Evolutionary conservation across 2,113 vertebrate genomes (phyloP), one percentile per base, ranked within the genome.

Genomic region (Entomyzon cyanotis): DNA sequence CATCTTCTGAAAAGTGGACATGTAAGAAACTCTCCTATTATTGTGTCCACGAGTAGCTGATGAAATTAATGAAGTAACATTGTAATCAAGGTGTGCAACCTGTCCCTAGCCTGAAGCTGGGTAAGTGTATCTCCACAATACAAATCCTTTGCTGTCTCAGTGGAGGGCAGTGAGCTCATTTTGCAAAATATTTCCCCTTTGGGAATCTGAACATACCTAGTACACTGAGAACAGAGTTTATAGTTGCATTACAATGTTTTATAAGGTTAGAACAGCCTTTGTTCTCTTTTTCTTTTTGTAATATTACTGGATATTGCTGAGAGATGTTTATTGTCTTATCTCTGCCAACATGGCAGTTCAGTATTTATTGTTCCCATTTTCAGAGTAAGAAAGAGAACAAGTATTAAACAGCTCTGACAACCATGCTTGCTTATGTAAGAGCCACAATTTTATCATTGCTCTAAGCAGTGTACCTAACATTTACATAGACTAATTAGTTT

Each of bases 1-100:
- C 1, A 58, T 24, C 59, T 44, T 74, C 49, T 79, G 20, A 49
- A 5, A 39, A 17, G 4, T 9, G 15, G 5, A 31, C 0, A 0
- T 31, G 41, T 49, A 44, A 71, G 44, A 81, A 81, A 59, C 3
- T 74, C 28, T 49, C 2, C 3, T 74, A 22, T 64, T 82, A 46
- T 18, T 75, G 47, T 71, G 15, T 16, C 11, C 14, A 49, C 9
- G 25, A 8, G 11, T 35, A 31, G 13, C 15, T 64, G 24, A 35
- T 53, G 19, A 8, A 55, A 30, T 50, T 59, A 58, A 50, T 64
- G 33, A 64, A 63, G 7, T 46, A 35, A 14, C 9, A 16, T 12
- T 55, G 13, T 64, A 24, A 37, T 46, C 15, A 31, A 55, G 22
- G 17, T 15, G 10, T 28, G 16, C 13, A 59, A 10, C 19, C 12